Evolutionary conservation across 2,797 vertebrate species (phyloP).

Genomic region (Malacoraja senta): DNA sequence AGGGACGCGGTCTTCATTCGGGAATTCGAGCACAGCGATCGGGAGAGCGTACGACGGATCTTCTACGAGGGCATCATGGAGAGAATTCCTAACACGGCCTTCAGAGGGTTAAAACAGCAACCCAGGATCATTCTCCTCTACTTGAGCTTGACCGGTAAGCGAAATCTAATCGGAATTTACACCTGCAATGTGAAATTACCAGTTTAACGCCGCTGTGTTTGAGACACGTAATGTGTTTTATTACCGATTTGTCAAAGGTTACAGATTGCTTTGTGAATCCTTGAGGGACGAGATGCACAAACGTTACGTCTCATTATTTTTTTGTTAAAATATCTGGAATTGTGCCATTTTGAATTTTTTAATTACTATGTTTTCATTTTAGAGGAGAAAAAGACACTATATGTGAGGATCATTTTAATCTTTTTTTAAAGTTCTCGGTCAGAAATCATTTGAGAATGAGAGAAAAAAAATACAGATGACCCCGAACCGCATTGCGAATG

Average conservation of each 20-base stretch:
- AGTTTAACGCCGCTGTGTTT: neutral
- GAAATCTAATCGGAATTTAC: neutral
- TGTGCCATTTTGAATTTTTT: conserved; percentile 6
- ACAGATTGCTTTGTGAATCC: too few species aligned
- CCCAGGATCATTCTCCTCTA: conserved; percentile 78
- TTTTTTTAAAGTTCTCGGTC: conserved; percentile 18
- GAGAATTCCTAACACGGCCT: conserved; percentile 87
- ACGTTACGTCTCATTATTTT: too few species aligned
- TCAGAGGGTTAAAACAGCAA: conserved; percentile 80
- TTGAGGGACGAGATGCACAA: too few species aligned
- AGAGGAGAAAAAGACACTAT: neutral
- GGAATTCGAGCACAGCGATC: conserved; percentile 76
- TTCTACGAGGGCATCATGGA: conserved; percentile 93
- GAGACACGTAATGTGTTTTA: too few species aligned
- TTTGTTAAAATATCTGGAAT: neutral
- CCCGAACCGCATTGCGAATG: conserved; percentile 15
- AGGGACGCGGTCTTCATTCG: conserved; percentile 75
- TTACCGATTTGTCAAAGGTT: too few species aligned
- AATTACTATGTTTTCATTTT: conserved; percentile 18
- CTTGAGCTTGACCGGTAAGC: conserved; percentile 80
- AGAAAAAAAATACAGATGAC: neutral
- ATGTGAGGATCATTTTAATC: conserved; percentile 29
- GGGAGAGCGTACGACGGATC: conserved; percentile 81
- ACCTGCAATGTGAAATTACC: neutral
- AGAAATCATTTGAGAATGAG: conserved; percentile 10